Base-by-base conservation (phyloP, 92 coral and sea anemone species). In the Metridium senile region DNA sequence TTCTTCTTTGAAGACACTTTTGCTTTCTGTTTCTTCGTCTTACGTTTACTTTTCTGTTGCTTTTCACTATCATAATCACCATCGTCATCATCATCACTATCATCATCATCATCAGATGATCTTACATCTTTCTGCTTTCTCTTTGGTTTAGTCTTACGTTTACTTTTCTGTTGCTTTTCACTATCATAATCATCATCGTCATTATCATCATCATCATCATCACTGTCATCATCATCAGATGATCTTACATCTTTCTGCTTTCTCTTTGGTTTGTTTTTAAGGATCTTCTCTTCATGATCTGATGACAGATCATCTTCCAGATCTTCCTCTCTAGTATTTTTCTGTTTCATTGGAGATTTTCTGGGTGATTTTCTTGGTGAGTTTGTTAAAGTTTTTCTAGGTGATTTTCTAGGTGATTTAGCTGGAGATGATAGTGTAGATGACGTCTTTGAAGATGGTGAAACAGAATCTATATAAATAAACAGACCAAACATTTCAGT, bases 331-430 rank as follows among this genome's bases (percentile, higher is more conserved):
- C 57, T 43, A 27, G 27, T 28, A 9, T 32, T 74, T 65, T 77
- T 49, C 29, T 30, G 74, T 56, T 59, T 70, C 28, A 58, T 30
- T 13, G 62, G 47, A 57, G 57, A 21, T 8, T 34, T 18, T 6
- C n/a, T 71, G 28, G 35, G 43, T 62, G 30, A n/a, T 32, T 29
- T 53, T 51, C 47, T 71, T 28, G 63, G 76, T 52, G 64, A 70
- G 58, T 56, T 27, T 47, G 25, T 34, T 68, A 46, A 43, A 9
- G 70, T 22, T 32, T 65, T 65, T 53, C 4, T 58, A 1, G 65
- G 65, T 59, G 70, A 73, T 70, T 72, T 63, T 33, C 31, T 57
- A 13, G 68, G 47, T 9, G 57, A 63, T 31, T 63, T 73, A 0
- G 13, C 68, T 33, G 78, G 49, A 11, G 64, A 57, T 8, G 67